phyloP scores from a whole-genome alignment of 2,797 vertebrate genomes.

The Scolopax rusticola region DNA sequence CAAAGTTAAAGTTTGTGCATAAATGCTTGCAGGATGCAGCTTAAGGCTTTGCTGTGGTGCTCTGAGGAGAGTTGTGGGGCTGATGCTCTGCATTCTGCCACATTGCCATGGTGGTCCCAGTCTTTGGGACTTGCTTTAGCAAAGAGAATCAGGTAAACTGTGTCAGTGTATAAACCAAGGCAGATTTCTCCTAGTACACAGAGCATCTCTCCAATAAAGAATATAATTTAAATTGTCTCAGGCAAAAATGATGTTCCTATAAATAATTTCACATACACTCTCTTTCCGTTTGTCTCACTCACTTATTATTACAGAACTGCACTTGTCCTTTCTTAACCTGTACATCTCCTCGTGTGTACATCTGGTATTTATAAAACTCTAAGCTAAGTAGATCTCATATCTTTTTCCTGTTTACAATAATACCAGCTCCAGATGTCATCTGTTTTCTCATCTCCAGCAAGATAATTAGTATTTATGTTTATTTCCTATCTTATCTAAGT shows the following conservation, averaged over 20 bases:
- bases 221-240: not conserved
- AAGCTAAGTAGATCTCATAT: not conserved
- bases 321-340: not conserved
- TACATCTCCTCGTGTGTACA: not conserved
- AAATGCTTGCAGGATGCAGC: not conserved
- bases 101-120: not conserved
- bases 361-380: constrained; percentile 25
- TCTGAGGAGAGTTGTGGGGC: not conserved
- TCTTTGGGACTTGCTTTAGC: not conserved
- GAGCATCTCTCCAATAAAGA: not conserved
- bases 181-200: not conserved
- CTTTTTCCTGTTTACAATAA: constrained; percentile 13
- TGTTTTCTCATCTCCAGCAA: constrained; percentile 5
- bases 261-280: not conserved
- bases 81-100: not conserved
- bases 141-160: not conserved
- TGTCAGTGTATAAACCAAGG: not conserved
- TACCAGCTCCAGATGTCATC: not conserved
- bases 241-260: not conserved
- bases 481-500: constrained; percentile 1
- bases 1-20: not conserved
- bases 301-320: not conserved
- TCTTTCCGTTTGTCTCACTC: not conserved
- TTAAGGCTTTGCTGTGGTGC: not conserved
- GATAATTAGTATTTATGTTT: constrained; percentile 28